Conservation (phyloP, 2,113 vertebrate species). For the Gobiocypris rarus region DNA sequence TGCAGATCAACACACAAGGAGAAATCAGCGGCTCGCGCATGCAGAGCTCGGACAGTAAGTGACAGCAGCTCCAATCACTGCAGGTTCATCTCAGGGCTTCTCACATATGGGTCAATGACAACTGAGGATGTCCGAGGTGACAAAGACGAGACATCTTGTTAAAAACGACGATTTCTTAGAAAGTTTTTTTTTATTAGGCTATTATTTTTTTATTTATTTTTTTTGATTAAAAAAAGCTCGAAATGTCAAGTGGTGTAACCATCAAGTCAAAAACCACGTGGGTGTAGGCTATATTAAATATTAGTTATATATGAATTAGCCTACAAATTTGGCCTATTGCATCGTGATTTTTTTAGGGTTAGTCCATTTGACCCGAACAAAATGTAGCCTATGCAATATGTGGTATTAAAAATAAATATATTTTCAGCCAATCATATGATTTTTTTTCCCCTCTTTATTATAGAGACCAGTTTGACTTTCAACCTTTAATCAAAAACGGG, state of each 20-base stretch:
- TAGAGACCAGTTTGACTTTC: not conserved
- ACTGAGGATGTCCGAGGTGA: not conserved
- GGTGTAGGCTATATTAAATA: no score
- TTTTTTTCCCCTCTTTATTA: not conserved
- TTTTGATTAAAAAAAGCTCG: no score
- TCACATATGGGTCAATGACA: not conserved
- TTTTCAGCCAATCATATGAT: not conserved
- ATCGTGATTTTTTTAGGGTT: no score
- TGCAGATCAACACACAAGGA: conserved; percentile 83
- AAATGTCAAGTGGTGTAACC: not conserved
- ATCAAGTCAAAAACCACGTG: not conserved
- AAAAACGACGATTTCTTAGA: not conserved
- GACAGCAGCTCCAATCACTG: not conserved
- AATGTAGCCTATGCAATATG: no score
- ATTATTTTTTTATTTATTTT: no score
- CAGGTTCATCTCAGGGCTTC: not conserved
- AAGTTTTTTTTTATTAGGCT: not conserved
- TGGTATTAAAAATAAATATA: no score
- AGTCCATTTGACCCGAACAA: no score
- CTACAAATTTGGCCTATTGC: no score
- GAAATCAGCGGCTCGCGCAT: conserved; percentile 78
- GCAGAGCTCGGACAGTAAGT: conserved; percentile 86
- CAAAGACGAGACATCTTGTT: not conserved
- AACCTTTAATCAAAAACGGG: not conserved
- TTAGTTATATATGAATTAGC: no score